phyloP scores from a whole-genome alignment of 2,888 invertebrate species.

The Leptodirus hochenwartii region DNA sequence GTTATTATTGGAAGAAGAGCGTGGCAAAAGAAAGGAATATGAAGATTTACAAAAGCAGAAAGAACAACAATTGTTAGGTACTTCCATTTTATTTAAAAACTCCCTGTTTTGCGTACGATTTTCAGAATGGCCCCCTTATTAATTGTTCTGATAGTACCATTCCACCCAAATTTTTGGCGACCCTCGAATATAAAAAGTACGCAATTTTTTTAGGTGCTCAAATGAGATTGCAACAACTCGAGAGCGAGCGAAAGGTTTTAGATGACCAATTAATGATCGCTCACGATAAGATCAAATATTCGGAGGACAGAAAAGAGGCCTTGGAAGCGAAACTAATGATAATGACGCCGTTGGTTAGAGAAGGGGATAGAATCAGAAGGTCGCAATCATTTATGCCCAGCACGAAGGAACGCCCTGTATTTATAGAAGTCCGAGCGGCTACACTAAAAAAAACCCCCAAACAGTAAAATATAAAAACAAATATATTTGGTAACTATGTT shows the following conservation, averaged over 20 bases:
- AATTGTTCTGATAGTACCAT: constrained; percentile 1
- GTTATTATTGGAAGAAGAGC: constrained; percentile 51
- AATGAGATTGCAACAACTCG: constrained; percentile 45
- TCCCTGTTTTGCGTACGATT: no score
- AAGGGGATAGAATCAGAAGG: constrained; percentile 41
- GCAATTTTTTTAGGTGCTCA: constrained; percentile 64
- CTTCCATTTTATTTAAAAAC: constrained; percentile 5
- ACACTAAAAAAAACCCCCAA: constrained; percentile 19
- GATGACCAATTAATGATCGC: constrained; percentile 53
- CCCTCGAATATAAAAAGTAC: no score
- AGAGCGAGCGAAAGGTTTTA: constrained; percentile 47
- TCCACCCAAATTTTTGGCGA: no score
- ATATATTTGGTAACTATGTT: no score
- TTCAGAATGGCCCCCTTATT: no score
- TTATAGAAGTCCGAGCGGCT: constrained; percentile 24
- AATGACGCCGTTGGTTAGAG: constrained; percentile 35
- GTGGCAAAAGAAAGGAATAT: constrained; percentile 54
- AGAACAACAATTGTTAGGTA: constrained; percentile 49
- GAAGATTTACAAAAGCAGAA: constrained; percentile 53
- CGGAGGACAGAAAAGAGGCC: constrained; percentile 42
- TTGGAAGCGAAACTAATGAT: constrained; percentile 36
- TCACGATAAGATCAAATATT: constrained; percentile 45
- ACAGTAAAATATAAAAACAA: constrained; percentile 9
- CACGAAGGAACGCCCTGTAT: constrained; percentile 33
- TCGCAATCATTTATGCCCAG: constrained; percentile 54